phyloP scores from a whole-genome alignment of 2,888 invertebrate species.

The Exephanes ischioxanthus region DNA sequence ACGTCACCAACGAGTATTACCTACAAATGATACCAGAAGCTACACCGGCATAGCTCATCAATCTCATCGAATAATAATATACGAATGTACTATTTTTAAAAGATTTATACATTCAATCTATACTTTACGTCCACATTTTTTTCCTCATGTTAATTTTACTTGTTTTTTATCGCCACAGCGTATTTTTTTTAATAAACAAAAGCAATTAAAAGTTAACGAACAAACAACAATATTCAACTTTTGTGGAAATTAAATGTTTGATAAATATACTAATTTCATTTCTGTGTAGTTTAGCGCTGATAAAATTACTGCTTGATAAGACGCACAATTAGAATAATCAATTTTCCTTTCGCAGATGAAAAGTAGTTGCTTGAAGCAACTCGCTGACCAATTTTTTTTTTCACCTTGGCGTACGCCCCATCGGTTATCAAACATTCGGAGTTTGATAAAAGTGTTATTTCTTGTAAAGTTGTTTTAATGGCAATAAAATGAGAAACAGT shows the following conservation, averaged over 20 bases:
- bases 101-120: background rate
- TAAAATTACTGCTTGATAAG: background rate
- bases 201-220: too few relatives aligned
- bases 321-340: background rate
- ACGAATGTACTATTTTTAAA: too few relatives aligned
- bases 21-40: background rate
- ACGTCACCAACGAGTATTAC: background rate
- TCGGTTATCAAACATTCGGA: background rate
- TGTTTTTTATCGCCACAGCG: too few relatives aligned
- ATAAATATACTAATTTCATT: too few relatives aligned
- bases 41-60: background rate
- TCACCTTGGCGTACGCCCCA: background rate
- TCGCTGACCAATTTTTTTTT: background rate
- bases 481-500: constrained; percentile 84
- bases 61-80: too few relatives aligned
- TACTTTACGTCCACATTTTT: too few relatives aligned
- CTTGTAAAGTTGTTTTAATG: constrained; percentile 78
- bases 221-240: too few relatives aligned
- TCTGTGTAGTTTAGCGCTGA: too few relatives aligned
- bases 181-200: too few relatives aligned
- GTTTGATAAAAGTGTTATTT: background rate
- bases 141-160: too few relatives aligned
- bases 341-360: background rate
- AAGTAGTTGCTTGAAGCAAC: background rate
- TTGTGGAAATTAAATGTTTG: too few relatives aligned